Evolutionary conservation across 2,113 vertebrate genomes (phyloP), one percentile per base, ranked within the genome.

Genomic region (Centropus bengalensis): DNA sequence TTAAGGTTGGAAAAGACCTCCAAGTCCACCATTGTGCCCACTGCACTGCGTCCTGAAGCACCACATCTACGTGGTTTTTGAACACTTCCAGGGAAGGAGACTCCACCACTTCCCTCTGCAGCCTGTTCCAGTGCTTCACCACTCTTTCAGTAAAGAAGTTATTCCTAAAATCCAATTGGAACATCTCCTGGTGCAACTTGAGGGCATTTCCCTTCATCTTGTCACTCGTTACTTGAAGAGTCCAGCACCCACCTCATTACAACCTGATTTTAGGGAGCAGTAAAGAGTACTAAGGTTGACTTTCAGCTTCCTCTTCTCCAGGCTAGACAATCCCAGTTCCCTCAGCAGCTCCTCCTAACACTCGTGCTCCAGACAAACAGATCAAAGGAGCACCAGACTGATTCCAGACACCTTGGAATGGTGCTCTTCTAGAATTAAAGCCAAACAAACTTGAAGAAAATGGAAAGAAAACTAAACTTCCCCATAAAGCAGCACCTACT

Each of bases 161-260:
- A 8, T 44, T 14, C 21, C 44, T 5, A 1, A 22, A 22, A 5
- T 40, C 33, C 33, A 40, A 12, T 4, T 17, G 27, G 38, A 77
- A 9, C 23, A 7, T 77, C 8, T 23, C 14, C 16, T 55, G 30
- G 23, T 0, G 0, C 36, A 54, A 52, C 23, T 5, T 33, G 69
- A 91, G 30, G 54, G 42, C 0, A 0, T 71, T 71, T 5, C 22
- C 12, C 54, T 16, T 83, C 8, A 5, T 52, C 32, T 33, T 8
- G 2, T 47, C 4, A 1, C 55, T n/a, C 32, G 10, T 9, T 32
- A 9, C 47, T 6, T 77, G 23, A 12, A 81, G n/a, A 81, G 47
- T 12, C 19, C 0, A 0, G 38, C 9, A 4, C 28, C 19, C 33
- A 17, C 19, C 38, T 1, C 0, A 1, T 52, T 47, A 0, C 23